These are phyloP conservation scores for Zoroaster sp. DNA, from an alignment of 53 echinoderm and acorn worm species.

Conservation along the genomic window DNA sequence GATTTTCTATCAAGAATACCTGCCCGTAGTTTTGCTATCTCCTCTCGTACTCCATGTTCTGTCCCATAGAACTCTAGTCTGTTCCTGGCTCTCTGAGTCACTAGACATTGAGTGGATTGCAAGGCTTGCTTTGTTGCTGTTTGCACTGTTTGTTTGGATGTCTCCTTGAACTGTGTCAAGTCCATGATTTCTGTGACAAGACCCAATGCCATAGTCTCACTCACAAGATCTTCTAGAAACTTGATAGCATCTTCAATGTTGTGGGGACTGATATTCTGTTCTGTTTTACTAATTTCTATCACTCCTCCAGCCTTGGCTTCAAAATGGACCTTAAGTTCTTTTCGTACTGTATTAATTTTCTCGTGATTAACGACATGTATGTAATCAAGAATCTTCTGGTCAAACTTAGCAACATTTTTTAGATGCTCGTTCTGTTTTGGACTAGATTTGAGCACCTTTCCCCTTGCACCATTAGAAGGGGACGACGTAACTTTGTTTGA, in stretches of 20 bases:
- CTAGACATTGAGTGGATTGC: constrained; percentile 2
- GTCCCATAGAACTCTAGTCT: constrained; percentile 14
- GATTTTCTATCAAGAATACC: background rate
- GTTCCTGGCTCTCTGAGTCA: background rate
- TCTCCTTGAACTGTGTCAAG: background rate
- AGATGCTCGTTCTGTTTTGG: background rate
- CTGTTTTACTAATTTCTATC: background rate
- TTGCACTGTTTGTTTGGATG: background rate
- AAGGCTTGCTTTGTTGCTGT: background rate
- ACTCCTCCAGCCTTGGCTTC: constrained; percentile 12
- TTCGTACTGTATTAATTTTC: background rate
- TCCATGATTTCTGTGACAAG: background rate
- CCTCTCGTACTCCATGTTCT: background rate
- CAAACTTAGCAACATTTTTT: background rate
- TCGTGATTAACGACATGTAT: background rate
- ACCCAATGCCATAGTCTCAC: background rate
- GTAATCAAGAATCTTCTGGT: constrained; percentile 21
- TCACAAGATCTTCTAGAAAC: constrained; percentile 11
- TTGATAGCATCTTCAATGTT: background rate
- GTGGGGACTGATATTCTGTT: background rate
- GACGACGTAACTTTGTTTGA: too few relatives aligned
- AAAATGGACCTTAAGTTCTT: constrained; percentile 9
- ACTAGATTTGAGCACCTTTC: background rate
- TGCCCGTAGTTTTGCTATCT: background rate
- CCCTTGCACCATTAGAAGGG: background rate